These are phyloP conservation scores for Ailuropoda melanoleuca DNA, from an alignment of 2,113 vertebrate genomes.

Conservation along the genomic window DNA sequence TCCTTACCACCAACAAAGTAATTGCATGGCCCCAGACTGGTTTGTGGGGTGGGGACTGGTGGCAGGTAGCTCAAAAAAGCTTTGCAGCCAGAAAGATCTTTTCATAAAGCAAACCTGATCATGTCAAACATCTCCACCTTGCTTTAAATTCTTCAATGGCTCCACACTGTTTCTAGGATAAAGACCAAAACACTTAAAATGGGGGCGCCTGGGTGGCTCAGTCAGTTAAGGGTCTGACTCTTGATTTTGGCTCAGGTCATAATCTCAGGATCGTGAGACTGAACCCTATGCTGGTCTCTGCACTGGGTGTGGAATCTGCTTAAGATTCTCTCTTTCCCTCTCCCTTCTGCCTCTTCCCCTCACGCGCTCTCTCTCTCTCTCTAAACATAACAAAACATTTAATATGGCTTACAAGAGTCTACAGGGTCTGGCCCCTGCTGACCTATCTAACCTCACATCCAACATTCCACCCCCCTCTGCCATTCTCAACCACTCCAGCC, in stretches of 20 bases:
- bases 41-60: background rate
- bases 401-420: background rate
- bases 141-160: background rate
- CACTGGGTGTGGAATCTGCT: background rate
- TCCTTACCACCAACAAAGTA: background rate
- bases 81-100: background rate
- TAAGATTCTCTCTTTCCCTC: background rate
- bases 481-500: background rate
- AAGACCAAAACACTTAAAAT: background rate
- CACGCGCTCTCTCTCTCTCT: background rate
- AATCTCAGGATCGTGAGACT: background rate
- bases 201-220: background rate
- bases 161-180: background rate
- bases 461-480: background rate
- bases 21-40: background rate
- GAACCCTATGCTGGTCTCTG: background rate
- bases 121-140: background rate
- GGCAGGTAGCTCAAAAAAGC: background rate
- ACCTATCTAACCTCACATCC: background rate
- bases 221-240: background rate
- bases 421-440: background rate
- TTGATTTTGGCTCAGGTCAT: background rate
- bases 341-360: background rate
- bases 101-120: slow-evolving; percentile 33
- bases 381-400: background rate